These are phyloP conservation scores for Penaeus monodon DNA, from an alignment of 2,888 invertebrate species.

Conservation along the genomic window DNA sequence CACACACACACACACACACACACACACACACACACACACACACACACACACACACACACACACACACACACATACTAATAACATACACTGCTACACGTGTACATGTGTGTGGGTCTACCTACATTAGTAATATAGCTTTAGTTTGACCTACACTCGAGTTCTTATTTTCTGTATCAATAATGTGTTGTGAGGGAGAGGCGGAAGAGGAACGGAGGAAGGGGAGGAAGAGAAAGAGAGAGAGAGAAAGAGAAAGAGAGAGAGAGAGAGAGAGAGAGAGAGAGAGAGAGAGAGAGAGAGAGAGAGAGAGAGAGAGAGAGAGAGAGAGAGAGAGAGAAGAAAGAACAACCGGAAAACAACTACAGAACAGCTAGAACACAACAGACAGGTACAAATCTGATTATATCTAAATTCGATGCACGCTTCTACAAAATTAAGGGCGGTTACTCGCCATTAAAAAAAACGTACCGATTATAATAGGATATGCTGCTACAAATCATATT, in stretches of 20 bases:
- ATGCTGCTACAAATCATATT: too few species aligned
- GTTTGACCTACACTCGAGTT: neutral
- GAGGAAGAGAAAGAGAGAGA: neutral
- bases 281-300: neutral
- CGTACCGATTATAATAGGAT: too few species aligned
- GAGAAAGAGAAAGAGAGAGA: neutral
- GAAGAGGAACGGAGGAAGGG: too few species aligned
- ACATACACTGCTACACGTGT: neutral
- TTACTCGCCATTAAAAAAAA: neutral
- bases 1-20: too few species aligned
- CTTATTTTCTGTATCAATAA: too few species aligned
- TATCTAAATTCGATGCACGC: neutral
- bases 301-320: neutral
- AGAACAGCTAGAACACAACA: too few species aligned
- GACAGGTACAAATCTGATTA: too few species aligned
- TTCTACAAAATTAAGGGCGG: neutral
- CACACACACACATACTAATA: neutral
- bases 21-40: too few species aligned
- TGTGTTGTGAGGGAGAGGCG: too few species aligned
- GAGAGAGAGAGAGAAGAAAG: too few species aligned
- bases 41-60: neutral
- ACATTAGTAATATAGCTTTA: neutral
- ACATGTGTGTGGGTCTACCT: neutral
- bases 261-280: constrained; percentile 7
- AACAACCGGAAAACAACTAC: too few species aligned